A percentile compares a stretch with the other conserved stretches of the same genome.
These are phyloP conservation scores for Protobothrops flavoviridis DNA, from an alignment of 2,113 vertebrate genomes.

Conservation along the genomic window DNA sequence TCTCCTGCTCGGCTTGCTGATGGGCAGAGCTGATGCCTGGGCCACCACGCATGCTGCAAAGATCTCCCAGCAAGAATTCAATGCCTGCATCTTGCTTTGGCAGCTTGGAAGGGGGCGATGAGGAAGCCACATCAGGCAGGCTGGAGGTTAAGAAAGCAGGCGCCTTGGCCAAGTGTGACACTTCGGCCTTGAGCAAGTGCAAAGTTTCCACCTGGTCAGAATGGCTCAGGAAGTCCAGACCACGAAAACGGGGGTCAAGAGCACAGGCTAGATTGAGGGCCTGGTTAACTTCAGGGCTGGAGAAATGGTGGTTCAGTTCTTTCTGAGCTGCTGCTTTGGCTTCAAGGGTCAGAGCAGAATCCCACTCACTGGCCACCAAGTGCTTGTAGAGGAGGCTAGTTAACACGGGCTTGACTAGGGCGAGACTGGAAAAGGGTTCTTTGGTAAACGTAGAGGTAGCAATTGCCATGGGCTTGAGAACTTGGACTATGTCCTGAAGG, in stretches of 20 bases:
- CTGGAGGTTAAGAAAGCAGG: background rate
- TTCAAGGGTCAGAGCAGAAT: conserved; percentile 58
- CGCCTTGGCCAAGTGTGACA: conserved; percentile 60
- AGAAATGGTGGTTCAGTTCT: conserved; percentile 59
- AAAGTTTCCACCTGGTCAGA: conserved; percentile 67
- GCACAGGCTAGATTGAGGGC: conserved; percentile 71
- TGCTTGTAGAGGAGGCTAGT: conserved; percentile 73
- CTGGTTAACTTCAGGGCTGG: conserved; percentile 62
- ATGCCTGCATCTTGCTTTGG: conserved; percentile 62
- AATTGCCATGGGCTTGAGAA: conserved; percentile 74
- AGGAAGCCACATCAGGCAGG: conserved; percentile 3
- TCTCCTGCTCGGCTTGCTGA: conserved; percentile 71
- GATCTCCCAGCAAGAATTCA: conserved; percentile 73
- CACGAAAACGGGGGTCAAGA: conserved; percentile 74
- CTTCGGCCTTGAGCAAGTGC: conserved; percentile 68
- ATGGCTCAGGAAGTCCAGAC: conserved; percentile 73
- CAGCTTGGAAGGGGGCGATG: conserved; percentile 24
- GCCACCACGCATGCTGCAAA: conserved; percentile 58
- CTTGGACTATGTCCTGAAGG: conserved; percentile 65
- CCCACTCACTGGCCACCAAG: conserved; percentile 60
- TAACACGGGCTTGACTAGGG: conserved; percentile 73
- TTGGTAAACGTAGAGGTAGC: conserved; percentile 73
- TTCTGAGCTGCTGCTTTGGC: conserved; percentile 68
- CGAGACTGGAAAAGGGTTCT: conserved; percentile 70
- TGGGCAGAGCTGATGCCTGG: conserved; percentile 57